These are phyloP conservation scores for Barypeithes pellucidus DNA, from an alignment of 2,888 invertebrate genomes.

Conservation along the genomic window DNA sequence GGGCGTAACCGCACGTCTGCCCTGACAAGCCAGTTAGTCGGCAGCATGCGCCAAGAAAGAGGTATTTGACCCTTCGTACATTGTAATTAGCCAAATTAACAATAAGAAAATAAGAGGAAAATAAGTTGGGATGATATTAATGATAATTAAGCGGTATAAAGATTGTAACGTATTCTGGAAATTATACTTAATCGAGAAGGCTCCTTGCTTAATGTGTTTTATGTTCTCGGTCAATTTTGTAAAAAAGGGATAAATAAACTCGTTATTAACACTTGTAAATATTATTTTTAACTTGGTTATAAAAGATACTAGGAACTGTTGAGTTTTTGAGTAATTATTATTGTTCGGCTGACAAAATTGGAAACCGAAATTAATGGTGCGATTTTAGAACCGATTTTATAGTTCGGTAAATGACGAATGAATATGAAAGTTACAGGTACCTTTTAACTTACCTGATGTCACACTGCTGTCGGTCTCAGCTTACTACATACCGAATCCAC, in stretches of 20 bases:
- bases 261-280: too few species aligned
- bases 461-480: too few species aligned
- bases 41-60: slow-evolving; percentile 38
- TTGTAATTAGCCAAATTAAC: slow-evolving; percentile 56
- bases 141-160: slow-evolving; percentile 51
- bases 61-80: slow-evolving; percentile 52
- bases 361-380: too few species aligned
- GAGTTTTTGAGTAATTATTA: too few species aligned
- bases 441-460: too few species aligned
- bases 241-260: background rate
- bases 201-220: slow-evolving; percentile 21
- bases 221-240: slow-evolving; percentile 5
- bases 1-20: slow-evolving; percentile 49
- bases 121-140: slow-evolving; percentile 43
- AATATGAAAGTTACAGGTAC: too few species aligned
- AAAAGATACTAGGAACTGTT: too few species aligned
- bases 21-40: slow-evolving; percentile 52
- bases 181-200: slow-evolving; percentile 21
- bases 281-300: too few species aligned
- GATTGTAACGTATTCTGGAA: slow-evolving; percentile 30
- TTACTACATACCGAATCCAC: too few species aligned
- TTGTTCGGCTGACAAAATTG: too few species aligned
- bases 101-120: slow-evolving; percentile 50
- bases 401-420: too few species aligned
- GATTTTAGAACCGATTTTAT: too few species aligned